Base-by-base conservation (phyloP, 2,888 invertebrate species). In the Synanthedon tipuliformis region DNA sequence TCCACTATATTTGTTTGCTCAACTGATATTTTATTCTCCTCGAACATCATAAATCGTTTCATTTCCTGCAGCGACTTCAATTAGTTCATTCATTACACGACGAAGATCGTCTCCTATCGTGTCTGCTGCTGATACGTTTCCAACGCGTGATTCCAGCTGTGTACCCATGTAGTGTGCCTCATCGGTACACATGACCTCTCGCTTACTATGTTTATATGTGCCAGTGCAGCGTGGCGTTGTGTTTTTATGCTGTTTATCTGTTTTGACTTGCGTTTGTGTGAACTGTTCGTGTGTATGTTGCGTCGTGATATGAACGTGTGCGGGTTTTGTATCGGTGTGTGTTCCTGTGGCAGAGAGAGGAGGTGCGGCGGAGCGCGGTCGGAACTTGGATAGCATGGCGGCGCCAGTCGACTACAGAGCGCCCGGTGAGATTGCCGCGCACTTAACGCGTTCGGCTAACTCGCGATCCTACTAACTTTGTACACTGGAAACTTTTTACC, bases 401-500 rank as follows among this genome's bases (percentile, higher is more conserved):
- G 66, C 80, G 80, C 78, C 85, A 87, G 84, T 87, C 75, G 73
- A 73, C 67, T 75, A 73, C 75, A 65, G 77, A 82, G 69, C 82
- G 82, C 74, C 71, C 34, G 34, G 78, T 73, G 77, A 75, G 82
- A 80, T 63, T 77, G 78, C 73, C 77, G 80, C 77, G 83, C 65
- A 69, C 64, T 64, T 63, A 70, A 57, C 77, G 81, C 73, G 78
- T 73, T 64, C 71, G 75, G 71, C 75, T 70, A 63, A 65, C 66
- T 79, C 82, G 75, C 85, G 85, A 83, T 80, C 76, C 71, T 66
- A 71, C 66, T 70, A 84, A 86, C 81, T 87, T 87, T 85, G 79
- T 82, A 71, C 73, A 81, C 80, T 84, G 86, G 87, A 87, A 87
- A 87, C 86, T 87, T 87, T 87, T 85, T 71, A 76, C 74, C 77